Evolutionary conservation across 2,797 vertebrate genomes (phyloP), one percentile per base, ranked within the genome.

Genomic region (Telmatherina bonti): DNA sequence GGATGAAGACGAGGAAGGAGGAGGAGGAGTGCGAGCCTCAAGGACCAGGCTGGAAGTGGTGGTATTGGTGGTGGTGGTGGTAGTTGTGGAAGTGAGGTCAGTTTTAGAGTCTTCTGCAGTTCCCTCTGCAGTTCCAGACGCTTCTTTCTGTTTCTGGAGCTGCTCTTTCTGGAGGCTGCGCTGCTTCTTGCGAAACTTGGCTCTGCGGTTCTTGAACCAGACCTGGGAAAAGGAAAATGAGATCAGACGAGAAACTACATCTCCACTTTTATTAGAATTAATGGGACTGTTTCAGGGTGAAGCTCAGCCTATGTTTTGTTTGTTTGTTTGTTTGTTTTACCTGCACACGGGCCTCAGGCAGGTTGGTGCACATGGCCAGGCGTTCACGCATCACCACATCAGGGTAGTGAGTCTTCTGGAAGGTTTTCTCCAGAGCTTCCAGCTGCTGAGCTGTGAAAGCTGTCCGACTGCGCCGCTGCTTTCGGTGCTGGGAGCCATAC

Each of bases 361-460:
- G 93, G 93, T 99, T 99, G 77, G 97, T 99, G 91, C 98, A 99
- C 98, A 99, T 99, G 81, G 98, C 98, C 93, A 99, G 92, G 1
- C 98, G 91, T 76, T 99, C 98, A 1, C 98, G 94, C 98, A 99
- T 99, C 90, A 99, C 97, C 91, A 99, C 98, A 0, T 99, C 98
- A 0, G 98, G 98, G 70, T 99, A 99, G 87, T 99, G 98, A 27
- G 98, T 99, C 92, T 99, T 99, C 95, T 99, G 98, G 91, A 99
- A 99, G 41, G 98, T 99, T 85, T 99, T 99, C 91, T 99, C 98
- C 88, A 99, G 93, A 0, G 98, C 97, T 89, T 99, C 98, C 38
- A 99, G 94, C 91, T 99, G 98, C 85, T 99, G 98, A 12, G 98
- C 98, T 0, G 98, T 99, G 93, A 99, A 99, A 0, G 98, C 98